These are phyloP conservation scores for Anas flavirostris DNA, from an alignment of 2,797 vertebrate species.

Conservation along the genomic window DNA sequence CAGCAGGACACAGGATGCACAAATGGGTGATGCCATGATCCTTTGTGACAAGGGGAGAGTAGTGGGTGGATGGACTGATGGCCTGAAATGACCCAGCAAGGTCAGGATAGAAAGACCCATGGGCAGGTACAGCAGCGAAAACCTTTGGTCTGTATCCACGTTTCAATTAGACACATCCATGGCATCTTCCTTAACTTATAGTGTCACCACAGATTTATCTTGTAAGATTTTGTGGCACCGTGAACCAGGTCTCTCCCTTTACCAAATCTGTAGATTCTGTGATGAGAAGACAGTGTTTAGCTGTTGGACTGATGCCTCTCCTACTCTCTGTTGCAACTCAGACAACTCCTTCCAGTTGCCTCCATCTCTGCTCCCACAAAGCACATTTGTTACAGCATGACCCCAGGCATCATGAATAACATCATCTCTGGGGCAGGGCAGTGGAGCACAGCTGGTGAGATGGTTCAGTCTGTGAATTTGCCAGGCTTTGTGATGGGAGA, in stretches of 20 bases:
- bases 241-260: not conserved
- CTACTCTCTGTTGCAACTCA: not conserved
- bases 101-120: not conserved
- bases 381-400: not conserved
- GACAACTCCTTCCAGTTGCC: not conserved
- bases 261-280: not conserved
- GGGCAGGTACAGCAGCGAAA: not conserved
- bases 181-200: not conserved
- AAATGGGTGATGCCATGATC: not conserved
- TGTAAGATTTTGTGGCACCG: not conserved
- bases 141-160: not conserved
- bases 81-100: constrained; percentile 28
- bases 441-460: not conserved
- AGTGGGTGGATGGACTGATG: not conserved
- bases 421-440: not conserved
- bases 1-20: constrained; percentile 14
- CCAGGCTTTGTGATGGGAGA: not conserved
- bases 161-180: not conserved
- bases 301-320: not conserved
- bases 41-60: constrained; percentile 47
- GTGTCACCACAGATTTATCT: not conserved
- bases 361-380: not conserved
- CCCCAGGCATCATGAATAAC: not conserved
- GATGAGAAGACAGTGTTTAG: not conserved
- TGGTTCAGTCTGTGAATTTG: not conserved